Base-by-base conservation (phyloP, 2,888 invertebrate species). In the Aporophyla lueneburgensis region DNA sequence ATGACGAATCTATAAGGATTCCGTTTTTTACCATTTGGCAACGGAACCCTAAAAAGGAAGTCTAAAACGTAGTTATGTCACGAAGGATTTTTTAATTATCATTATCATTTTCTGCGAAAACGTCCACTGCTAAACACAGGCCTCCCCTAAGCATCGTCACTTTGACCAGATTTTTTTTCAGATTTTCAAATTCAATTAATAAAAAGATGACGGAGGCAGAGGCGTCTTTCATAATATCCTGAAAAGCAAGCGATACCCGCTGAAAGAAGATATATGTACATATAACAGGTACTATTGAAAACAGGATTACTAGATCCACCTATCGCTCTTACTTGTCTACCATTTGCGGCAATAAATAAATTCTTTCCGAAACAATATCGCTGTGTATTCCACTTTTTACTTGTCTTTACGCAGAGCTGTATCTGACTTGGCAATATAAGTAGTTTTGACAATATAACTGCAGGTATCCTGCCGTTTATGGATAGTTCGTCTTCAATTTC, bases 391-490 rank as follows among this genome's bases (percentile, higher is more conserved):
- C 59, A 77, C 65, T 83, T 77, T 82, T 82, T 76, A 54, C 54
- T 46, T 46, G 43, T 58, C 33, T 53, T 63, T 21, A 61, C 78
- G 66, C 78, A 62, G 5, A 80, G 62, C 62, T 68, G 62, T 59
- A 19, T 53, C 43, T 16, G 58, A 59, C 73, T 79, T 81, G 79
- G 83, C 84, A 72, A 65, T 78, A 72, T 72, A 81, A 81, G 73
- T 81, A 65, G 65, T 73, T 73, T 73, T 73, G 81, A 79, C 84
- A 83, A 59, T 84, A 79, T 84, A 84, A 84, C 80, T 84, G 68
- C 81, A 61, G 66, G 68, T 16, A 72, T 61, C 72, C 56, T 61
- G n/a, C 80, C 79, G 27, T 68, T 43, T 78, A 80, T 78, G 80
- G 79, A n/a, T 51, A 71, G 61, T 79, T 67, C 74, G 74, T 58